These are phyloP conservation scores for Stichodactyla mertensii DNA, from an alignment of 64 coral and sea anemone genomes.

Conservation along the genomic window DNA sequence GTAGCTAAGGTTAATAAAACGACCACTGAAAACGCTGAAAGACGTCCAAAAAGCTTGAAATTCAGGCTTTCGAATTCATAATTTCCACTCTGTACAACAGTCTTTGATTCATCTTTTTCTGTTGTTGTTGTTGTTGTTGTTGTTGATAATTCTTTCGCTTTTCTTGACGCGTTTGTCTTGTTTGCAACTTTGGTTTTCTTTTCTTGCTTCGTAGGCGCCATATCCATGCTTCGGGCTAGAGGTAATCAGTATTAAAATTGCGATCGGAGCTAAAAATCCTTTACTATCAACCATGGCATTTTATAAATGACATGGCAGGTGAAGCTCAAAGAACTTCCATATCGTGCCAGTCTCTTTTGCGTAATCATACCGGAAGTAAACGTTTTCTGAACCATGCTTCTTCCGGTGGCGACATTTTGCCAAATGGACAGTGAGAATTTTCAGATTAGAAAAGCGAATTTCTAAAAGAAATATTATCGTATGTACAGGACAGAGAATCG, in stretches of 20 bases:
- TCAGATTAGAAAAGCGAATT: neutral
- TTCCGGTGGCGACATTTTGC: neutral
- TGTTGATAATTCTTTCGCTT: neutral
- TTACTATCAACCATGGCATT: neutral
- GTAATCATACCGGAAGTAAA: neutral
- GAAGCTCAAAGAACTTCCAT: neutral
- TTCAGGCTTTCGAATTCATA: neutral
- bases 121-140: neutral
- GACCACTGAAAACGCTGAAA: constrained; percentile 7
- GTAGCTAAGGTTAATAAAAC: constrained; percentile 51
- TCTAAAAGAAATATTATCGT: no score
- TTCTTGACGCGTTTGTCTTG: neutral
- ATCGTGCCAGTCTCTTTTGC: neutral
- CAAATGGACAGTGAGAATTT: neutral
- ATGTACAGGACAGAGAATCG: no score
- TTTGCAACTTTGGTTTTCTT: constrained; percentile 11
- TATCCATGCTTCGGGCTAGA: neutral
- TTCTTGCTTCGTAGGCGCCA: constrained; percentile 10
- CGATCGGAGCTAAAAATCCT: constrained; percentile 6
- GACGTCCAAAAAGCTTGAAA: neutral
- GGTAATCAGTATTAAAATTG: neutral
- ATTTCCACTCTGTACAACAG: neutral
- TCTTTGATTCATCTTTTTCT: neutral
- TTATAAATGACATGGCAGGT: neutral
- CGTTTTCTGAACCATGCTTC: neutral